These are phyloP conservation scores for Callospermophilus lateralis DNA, from an alignment of 2,113 vertebrate species.

Conservation along the genomic window DNA sequence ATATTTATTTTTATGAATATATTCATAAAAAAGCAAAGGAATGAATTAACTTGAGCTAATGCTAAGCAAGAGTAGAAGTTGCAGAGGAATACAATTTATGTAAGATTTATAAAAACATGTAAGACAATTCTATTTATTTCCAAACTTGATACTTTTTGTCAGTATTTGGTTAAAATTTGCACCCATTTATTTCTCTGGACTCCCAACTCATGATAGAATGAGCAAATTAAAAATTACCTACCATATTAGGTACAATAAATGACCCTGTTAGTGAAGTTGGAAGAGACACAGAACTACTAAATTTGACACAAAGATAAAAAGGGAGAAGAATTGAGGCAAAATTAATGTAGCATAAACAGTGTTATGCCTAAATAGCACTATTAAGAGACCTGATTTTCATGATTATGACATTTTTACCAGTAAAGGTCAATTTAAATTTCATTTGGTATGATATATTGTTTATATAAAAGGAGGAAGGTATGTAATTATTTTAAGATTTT, in stretches of 20 bases:
- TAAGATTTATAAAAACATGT: not conserved
- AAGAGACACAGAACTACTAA: conserved; percentile 30
- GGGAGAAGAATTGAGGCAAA: conserved; percentile 12
- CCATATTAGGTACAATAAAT: not conserved
- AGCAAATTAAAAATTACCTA: not conserved
- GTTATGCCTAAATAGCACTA: not conserved
- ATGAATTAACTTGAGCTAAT: not conserved
- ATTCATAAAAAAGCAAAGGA: not conserved
- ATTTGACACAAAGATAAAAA: not conserved
- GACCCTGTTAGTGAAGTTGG: not conserved
- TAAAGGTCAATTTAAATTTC: conserved; percentile 56
- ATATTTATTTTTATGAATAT: not conserved
- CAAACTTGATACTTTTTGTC: not conserved
- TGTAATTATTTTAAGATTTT: conserved; percentile 62
- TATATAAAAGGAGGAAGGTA: conserved; percentile 15
- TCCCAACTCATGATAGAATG: conserved; percentile 10
- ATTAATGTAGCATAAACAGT: conserved; percentile 10
- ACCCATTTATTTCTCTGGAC: conserved; percentile 14
- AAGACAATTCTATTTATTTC: not conserved
- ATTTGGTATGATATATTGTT: not conserved
- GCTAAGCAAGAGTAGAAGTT: not conserved
- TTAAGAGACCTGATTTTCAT: not conserved
- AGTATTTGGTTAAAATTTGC: conserved; percentile 49
- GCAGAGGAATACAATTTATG: not conserved
- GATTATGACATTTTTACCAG: not conserved